Conservation (phyloP, 2,113 vertebrate genomes). For the Parus major region DNA sequence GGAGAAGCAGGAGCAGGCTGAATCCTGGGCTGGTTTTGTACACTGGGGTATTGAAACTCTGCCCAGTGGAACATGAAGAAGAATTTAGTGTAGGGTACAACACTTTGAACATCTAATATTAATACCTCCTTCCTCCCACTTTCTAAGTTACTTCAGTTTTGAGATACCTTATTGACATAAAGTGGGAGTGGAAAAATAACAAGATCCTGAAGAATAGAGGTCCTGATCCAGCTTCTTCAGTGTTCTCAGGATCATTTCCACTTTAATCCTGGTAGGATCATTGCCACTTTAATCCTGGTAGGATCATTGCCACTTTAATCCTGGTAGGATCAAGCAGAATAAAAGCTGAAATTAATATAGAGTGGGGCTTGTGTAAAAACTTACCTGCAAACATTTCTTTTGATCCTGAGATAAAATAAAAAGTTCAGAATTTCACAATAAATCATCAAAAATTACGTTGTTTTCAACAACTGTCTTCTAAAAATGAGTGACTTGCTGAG, state of each 20-base stretch:
- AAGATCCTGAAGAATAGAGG: not conserved
- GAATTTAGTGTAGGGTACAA: not conserved
- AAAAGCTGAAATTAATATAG: not conserved
- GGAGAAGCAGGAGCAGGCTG: not conserved
- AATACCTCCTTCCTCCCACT: not conserved
- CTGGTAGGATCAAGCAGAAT: not conserved
- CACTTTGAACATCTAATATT: not conserved
- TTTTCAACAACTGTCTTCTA: not conserved
- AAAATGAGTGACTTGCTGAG: not conserved
- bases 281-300: not conserved
- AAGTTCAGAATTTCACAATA: not conserved
- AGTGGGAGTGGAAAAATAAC: not conserved
- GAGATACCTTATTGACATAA: not conserved
- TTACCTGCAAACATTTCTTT: not conserved
- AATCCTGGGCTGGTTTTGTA: not conserved
- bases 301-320: not conserved
- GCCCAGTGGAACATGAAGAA: not conserved
- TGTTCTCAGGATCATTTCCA: not conserved
- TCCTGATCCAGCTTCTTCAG: not conserved
- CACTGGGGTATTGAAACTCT: not conserved
- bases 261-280: not conserved
- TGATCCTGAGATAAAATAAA: not conserved
- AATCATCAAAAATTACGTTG: not conserved
- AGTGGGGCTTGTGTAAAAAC: not conserved
- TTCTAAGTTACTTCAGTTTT: not conserved